Base-by-base conservation (phyloP, 2,888 invertebrate species). In the Osmoderma eremita region DNA sequence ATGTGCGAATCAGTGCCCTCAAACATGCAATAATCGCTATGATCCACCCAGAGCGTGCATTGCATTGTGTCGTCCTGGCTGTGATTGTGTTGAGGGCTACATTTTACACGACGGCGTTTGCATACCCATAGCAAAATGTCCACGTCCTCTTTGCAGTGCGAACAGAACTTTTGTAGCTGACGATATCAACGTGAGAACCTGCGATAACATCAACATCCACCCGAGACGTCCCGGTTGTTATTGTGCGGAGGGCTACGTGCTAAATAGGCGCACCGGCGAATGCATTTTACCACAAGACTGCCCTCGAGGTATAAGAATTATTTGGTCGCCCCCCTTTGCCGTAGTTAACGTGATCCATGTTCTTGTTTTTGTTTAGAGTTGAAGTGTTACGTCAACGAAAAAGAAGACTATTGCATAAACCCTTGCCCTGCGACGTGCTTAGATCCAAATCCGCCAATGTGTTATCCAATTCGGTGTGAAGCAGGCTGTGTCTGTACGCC, bases 401-500 rank as follows among this genome's bases (percentile, higher is more conserved):
- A 18, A 10, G 22, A 48, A 17, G 58, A 65, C 17, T 20, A 22
- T 2, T 68, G 68, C 39, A 48, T 17, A 45, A 51, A 22, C 8
- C 65, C 62, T 42, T 30, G 30, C 24, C 51, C 61, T 15, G 38
- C 61, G 15, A 68, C 68, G n/a, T 83, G 83, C 62, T 74, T 74
- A 0, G 80, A 83, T 6, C 80, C 81, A 0, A 56, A 64, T 10
- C 67, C 63, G 15, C 10, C 17, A 15, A 1, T 50, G 15, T 53
- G 53, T 45, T 20, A 15, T 10, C 42, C 17, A 5, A 13, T 2
- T 0, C 22, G 3, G 4, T 68, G 68, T 22, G 53, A 42, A 12
- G 17, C 42, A 13, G 65, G 68, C 42, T 68, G 68, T 30, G 41
- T n/a, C 17, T 68, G 68, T n/a, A 61, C 51, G n/a, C 39, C 41